Conservation (phyloP, 2,797 vertebrate genomes). For the Gambelia wislizenii region DNA sequence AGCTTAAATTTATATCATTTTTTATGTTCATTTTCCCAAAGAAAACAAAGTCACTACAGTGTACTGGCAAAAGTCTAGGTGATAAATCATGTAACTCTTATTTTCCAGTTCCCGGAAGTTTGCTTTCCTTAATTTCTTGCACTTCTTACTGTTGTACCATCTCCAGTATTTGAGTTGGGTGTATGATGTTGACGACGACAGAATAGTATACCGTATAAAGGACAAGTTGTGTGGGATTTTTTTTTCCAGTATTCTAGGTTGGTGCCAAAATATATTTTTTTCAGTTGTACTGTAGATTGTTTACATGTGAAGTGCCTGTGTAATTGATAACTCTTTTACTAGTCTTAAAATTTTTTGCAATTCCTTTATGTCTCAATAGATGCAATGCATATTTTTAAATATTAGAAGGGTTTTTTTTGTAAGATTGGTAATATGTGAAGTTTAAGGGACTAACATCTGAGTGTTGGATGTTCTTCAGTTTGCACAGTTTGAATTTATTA, state of each 20-base stretch:
- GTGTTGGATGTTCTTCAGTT: conserved; percentile 78
- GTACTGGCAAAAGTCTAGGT: conserved; percentile 54
- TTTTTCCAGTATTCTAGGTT: conserved; percentile 77
- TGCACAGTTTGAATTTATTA: conserved; percentile 77
- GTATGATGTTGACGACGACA: conserved; percentile 52
- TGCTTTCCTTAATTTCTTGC: conserved; percentile 71
- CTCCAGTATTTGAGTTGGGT: conserved; percentile 76
- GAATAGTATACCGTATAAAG: conserved; percentile 60
- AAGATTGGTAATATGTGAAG: conserved; percentile 75
- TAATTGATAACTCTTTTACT: conserved; percentile 80
- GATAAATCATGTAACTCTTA: conserved; percentile 57
- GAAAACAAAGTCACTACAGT: conserved; percentile 46
- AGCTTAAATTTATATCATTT: conserved; percentile 45
- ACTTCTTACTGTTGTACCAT: conserved; percentile 74
- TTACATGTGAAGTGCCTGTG: conserved; percentile 90
- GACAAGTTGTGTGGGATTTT: conserved; percentile 67
- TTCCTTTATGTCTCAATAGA: conserved; percentile 79
- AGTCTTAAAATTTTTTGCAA: conserved; percentile 81
- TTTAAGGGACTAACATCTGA: conserved; percentile 76
- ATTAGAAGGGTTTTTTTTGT: conserved; percentile 77
- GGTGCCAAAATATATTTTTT: conserved; percentile 82
- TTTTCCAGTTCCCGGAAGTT: conserved; percentile 61
- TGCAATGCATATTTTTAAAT: conserved; percentile 74
- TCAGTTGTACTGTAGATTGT: conserved; percentile 86
- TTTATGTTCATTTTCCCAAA: conserved; percentile 46